These are phyloP conservation scores for Platichthys stellatus DNA, from an alignment of 2,113 vertebrate species.

Conservation along the genomic window DNA sequence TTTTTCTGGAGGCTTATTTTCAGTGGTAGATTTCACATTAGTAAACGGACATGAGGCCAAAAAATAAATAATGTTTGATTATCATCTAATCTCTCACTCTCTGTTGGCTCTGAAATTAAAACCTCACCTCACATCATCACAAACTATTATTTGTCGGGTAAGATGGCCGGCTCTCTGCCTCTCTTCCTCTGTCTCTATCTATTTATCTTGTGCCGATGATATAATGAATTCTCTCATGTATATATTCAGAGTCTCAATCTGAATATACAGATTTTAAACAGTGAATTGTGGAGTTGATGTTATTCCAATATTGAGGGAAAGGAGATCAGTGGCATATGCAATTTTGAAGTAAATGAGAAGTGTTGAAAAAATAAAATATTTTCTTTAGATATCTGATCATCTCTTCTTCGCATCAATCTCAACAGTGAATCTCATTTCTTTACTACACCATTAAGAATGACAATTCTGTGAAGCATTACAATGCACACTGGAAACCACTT, in stretches of 20 bases:
- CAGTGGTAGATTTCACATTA: neutral
- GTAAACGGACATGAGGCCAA: neutral
- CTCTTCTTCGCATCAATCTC: neutral
- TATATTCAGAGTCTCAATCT: neutral
- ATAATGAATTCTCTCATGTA: neutral
- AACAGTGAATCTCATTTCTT: neutral
- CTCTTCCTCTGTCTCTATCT: neutral
- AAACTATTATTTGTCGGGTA: neutral
- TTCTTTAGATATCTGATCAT: neutral
- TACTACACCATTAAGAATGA: neutral
- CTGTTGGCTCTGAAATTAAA: slow-evolving; percentile 16
- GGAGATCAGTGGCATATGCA: neutral
- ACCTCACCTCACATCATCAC: neutral
- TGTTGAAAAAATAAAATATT: neutral
- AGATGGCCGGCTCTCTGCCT: neutral
- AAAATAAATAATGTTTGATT: neutral
- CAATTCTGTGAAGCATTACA: neutral
- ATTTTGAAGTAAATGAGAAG: neutral
- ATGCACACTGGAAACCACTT: neutral
- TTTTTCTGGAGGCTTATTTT: no score
- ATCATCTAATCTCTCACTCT: slow-evolving; percentile 4
- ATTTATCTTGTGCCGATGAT: slow-evolving; percentile 10
- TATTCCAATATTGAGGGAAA: neutral
- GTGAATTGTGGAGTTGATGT: neutral
- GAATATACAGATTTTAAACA: slow-evolving; percentile 3